Conservation (phyloP, 2,113 vertebrate species). For the Crotalus viridis region DNA sequence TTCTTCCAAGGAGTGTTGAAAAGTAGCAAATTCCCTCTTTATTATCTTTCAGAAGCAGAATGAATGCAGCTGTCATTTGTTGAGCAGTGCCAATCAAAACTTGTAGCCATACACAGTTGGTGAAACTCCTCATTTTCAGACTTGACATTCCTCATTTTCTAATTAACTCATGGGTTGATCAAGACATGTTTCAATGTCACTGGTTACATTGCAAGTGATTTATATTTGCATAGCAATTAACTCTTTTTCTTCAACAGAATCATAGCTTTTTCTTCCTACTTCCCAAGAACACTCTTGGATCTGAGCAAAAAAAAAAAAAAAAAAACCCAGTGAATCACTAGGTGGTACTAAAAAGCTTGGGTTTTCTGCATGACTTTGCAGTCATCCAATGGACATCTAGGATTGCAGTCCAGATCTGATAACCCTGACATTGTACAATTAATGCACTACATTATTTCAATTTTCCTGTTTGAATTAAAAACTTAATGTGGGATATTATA, state of each 20-base stretch:
- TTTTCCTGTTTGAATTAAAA: background rate
- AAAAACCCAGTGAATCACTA: background rate
- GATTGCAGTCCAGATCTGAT: background rate
- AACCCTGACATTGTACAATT: background rate
- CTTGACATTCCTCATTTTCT: background rate
- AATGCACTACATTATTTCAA: background rate
- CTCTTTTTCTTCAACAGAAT: background rate
- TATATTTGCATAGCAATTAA: background rate
- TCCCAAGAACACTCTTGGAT: background rate
- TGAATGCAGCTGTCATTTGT: too few relatives aligned
- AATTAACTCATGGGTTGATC: background rate
- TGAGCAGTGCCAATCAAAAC: background rate
- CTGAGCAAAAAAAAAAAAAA: background rate
- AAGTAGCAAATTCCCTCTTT: background rate
- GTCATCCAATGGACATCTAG: background rate
- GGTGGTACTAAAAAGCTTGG: background rate
- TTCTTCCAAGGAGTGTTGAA: background rate
- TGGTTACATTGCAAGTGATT: background rate
- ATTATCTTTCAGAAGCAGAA: background rate
- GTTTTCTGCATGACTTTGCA: background rate
- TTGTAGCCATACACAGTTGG: background rate
- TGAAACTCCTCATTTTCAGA: background rate
- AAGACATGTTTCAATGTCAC: background rate
- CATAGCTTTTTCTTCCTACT: background rate
- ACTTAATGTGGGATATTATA: background rate